These are phyloP conservation scores for Nomada goodeniana DNA, from an alignment of 2,888 invertebrate species.

Conservation along the genomic window DNA sequence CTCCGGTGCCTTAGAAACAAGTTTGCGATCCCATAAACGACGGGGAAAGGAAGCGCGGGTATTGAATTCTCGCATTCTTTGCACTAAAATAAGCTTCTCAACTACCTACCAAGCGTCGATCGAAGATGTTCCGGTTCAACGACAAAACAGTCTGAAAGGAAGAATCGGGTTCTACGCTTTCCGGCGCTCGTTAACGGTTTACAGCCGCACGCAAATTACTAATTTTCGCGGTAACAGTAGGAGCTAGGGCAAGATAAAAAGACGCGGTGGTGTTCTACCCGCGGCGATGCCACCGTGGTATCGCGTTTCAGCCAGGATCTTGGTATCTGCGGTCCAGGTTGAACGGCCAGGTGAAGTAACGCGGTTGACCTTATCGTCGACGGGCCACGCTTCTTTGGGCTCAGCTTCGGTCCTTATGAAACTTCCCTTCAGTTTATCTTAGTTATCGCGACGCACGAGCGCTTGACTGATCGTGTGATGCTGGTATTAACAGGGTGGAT, in stretches of 20 bases:
- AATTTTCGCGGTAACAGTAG: slow-evolving; percentile 57
- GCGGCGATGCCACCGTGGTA: slow-evolving; percentile 27
- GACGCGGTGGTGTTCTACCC: slow-evolving; percentile 23
- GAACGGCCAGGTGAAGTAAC: slow-evolving; percentile 20
- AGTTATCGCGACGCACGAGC: slow-evolving; percentile 5
- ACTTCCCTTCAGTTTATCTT: not conserved
- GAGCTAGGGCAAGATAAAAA: slow-evolving; percentile 38
- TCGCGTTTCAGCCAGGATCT: slow-evolving; percentile 37
- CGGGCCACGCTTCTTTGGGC: not conserved
- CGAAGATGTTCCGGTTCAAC: not conserved
- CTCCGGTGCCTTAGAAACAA: too few relatives aligned
- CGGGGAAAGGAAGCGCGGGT: too few relatives aligned
- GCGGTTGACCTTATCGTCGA: slow-evolving; percentile 52
- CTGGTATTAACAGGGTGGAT: slow-evolving; percentile 1
- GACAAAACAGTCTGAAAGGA: not conserved
- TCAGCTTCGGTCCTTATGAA: slow-evolving; percentile 6
- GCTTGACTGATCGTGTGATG: slow-evolving; percentile 5
- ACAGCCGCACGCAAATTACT: slow-evolving; percentile 58
- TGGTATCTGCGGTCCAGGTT: slow-evolving; percentile 16
- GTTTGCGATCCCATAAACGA: too few relatives aligned
- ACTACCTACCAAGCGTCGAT: not conserved
- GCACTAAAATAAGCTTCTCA: too few relatives aligned
- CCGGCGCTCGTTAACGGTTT: slow-evolving; percentile 42
- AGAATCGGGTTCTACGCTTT: slow-evolving; percentile 26
- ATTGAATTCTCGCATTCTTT: too few relatives aligned